Conservation (phyloP, 35 echinoderm and acorn worm genomes). For the Chiridota heheva region DNA sequence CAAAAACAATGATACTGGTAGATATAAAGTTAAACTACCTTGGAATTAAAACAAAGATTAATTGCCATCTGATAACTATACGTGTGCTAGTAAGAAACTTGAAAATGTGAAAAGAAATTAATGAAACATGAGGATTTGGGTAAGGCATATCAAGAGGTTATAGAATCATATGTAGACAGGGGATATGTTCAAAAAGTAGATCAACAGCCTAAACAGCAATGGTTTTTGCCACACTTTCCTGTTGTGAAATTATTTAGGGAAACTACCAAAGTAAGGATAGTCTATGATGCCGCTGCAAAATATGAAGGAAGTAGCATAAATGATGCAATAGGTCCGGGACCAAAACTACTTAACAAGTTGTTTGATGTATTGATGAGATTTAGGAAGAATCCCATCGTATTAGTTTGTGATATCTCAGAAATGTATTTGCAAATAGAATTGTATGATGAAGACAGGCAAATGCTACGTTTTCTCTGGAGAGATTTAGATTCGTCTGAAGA, state of each 20-base stretch:
- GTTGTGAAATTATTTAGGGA: too few species aligned
- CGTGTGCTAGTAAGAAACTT: conserved; percentile 24
- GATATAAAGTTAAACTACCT: conserved; percentile 28
- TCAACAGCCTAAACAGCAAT: too few species aligned
- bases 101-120: conserved; percentile 38
- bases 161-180: conserved; percentile 9
- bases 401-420: conserved; percentile 9
- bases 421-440: conserved; percentile 19
- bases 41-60: conserved; percentile 15
- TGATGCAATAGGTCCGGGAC: too few species aligned
- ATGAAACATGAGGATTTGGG: conserved; percentile 8
- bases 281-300: too few species aligned
- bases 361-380: too few species aligned
- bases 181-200: conserved; percentile 34
- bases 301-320: too few species aligned
- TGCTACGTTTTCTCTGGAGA: conserved; percentile 20
- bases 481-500: background rate
- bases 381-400: too few species aligned
- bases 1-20: conserved; percentile 8
- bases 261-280: too few species aligned
- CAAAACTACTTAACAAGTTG: too few species aligned
- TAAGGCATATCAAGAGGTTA: background rate
- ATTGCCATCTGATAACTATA: conserved; percentile 14
- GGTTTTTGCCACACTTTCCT: too few species aligned
- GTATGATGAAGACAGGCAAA: background rate